Conservation (phyloP, 2,113 vertebrate species). For the Reinhardtius hippoglossoides region DNA sequence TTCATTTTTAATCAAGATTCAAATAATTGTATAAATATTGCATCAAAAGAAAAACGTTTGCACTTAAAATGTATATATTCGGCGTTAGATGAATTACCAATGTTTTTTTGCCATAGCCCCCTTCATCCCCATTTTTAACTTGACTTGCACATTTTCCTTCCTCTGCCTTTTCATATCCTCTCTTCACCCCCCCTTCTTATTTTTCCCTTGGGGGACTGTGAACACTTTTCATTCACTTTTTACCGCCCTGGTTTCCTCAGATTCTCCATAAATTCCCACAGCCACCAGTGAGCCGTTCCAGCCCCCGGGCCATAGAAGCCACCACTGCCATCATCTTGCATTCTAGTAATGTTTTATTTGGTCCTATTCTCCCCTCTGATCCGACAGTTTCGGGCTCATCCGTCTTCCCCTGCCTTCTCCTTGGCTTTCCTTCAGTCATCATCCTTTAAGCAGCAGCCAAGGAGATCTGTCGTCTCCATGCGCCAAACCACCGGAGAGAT, state of each 20-base stretch:
- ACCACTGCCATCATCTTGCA: neutral
- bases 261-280: conserved; percentile 21
- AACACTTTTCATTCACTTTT: conserved; percentile 11
- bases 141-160: neutral
- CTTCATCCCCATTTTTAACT: conserved; percentile 2
- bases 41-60: neutral
- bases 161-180: neutral
- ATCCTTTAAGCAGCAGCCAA: neutral
- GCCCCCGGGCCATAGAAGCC: neutral
- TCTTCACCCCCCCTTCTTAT: neutral
- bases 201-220: neutral
- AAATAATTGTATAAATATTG: conserved; percentile 3
- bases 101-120: neutral
- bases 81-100: neutral
- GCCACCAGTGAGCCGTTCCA: neutral
- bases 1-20: neutral
- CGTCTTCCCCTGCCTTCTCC: neutral
- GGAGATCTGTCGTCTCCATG: neutral
- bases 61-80: neutral
- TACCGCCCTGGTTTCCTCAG: neutral
- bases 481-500: conserved; percentile 15
- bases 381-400: neutral
- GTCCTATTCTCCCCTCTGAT: conserved; percentile 17
- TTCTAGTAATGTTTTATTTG: conserved; percentile 34
- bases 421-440: neutral